Evolutionary conservation across 2,888 invertebrate species (phyloP).

Genomic region (Ganaspis brasiliensis): DNA sequence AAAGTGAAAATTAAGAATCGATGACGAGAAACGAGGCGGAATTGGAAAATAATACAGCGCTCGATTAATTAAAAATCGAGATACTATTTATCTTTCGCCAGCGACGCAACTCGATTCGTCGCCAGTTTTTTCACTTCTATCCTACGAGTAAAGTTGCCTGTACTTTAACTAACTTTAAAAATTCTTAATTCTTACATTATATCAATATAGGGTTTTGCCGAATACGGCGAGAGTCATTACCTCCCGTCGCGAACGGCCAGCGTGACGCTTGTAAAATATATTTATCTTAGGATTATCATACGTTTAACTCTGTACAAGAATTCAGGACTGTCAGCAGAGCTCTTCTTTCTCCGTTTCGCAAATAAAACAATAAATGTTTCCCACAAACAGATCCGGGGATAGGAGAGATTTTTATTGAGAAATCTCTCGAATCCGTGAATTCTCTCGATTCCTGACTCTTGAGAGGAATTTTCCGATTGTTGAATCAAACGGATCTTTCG

Average conservation of each 20-base stretch:
- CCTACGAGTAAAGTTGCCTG: conserved; percentile 57
- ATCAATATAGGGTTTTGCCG: conserved; percentile 67
- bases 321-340: conserved; percentile 65
- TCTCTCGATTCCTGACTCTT: neutral
- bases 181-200: conserved; percentile 70
- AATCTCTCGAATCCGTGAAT: neutral
- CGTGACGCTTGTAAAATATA: conserved; percentile 75
- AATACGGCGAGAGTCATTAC: conserved; percentile 53
- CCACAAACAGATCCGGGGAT: no score
- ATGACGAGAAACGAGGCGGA: conserved; percentile 25
- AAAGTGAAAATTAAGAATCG: conserved; percentile 18
- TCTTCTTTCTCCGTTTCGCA: conserved; percentile 57
- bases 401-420: no score
- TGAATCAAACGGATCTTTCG: no score
- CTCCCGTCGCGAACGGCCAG: conserved; percentile 63
- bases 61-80: conserved; percentile 24
- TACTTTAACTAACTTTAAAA: conserved; percentile 69
- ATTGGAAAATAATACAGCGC: conserved; percentile 36
- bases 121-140: conserved; percentile 36
- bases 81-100: conserved; percentile 4
- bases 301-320: conserved; percentile 62
- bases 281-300: conserved; percentile 61
- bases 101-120: conserved; percentile 39
- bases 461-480: neutral
- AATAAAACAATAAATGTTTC: no score